A percentile compares a stretch with the other conserved stretches of the same genome.
Evolutionary conservation across 1,140 invertebrate genomes (phyloP).

Genomic region (Cydia fagiglandana): DNA sequence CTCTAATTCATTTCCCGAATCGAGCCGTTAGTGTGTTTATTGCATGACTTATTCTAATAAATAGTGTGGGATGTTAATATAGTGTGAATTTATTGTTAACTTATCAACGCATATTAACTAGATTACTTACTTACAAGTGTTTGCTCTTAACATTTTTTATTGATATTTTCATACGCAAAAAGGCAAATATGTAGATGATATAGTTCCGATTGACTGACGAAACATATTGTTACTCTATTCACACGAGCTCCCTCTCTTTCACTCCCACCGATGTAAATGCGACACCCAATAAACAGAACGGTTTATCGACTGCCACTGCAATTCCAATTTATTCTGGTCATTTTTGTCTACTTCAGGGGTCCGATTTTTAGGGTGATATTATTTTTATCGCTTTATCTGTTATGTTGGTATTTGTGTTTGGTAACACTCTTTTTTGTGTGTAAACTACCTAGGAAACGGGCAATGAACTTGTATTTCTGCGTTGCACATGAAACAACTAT

Average conservation of each 20-base stretch:
- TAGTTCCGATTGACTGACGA: constrained; percentile 8
- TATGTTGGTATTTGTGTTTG: constrained; percentile 41
- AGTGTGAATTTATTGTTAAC: too few species aligned
- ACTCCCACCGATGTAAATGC: constrained; percentile 75
- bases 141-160: not conserved
- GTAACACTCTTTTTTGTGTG: constrained; percentile 11
- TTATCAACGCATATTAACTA: not conserved
- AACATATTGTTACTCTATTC: constrained; percentile 58
- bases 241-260: constrained; percentile 68
- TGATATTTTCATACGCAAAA: not conserved
- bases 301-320: constrained; percentile 73
- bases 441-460: not conserved
- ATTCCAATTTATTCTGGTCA: constrained; percentile 79
- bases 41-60: too few species aligned
- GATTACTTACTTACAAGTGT: not conserved
- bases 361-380: constrained; percentile 72
- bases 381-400: constrained; percentile 61
- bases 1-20: too few species aligned
- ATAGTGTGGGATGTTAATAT: too few species aligned
- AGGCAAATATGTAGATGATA: constrained; percentile 19
- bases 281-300: constrained; percentile 78
- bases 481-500: not conserved
- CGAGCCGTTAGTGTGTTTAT: too few species aligned
- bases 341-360: constrained; percentile 76
- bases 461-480: not conserved